phyloP scores from a whole-genome alignment of 2,888 invertebrate species.

The Drosophila mimetica region DNA sequence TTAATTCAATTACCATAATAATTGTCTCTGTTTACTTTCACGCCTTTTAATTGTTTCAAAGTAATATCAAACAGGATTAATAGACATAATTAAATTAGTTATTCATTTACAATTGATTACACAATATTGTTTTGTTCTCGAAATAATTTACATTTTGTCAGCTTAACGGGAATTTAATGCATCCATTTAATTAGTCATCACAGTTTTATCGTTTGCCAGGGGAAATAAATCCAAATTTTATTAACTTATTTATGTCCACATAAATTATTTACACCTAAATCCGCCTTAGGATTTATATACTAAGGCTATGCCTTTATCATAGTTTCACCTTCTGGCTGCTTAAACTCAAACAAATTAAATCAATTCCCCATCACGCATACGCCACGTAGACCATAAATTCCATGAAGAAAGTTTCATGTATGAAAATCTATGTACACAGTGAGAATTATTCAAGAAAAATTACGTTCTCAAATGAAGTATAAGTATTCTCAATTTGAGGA shows the following conservation, averaged over 20 bases:
- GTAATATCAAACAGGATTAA: conserved; percentile 18
- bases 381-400: conserved; percentile 26
- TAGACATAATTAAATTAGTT: conserved; percentile 31
- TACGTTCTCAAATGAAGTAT: too few relatives aligned
- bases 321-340: conserved; percentile 24
- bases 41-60: conserved; percentile 6
- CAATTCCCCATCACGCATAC: conserved; percentile 42
- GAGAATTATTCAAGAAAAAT: too few relatives aligned
- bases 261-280: conserved; percentile 1
- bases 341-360: conserved; percentile 46
- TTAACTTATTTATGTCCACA: not conserved
- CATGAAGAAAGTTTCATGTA: not conserved
- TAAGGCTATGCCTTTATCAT: conserved; percentile 14
- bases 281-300: too few relatives aligned
- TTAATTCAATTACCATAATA: not conserved
- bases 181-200: not conserved
- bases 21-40: conserved; percentile 3
- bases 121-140: conserved; percentile 1
- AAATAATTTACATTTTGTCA: conserved; percentile 13
- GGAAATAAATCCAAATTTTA: not conserved
- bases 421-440: too few relatives aligned
- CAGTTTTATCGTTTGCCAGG: too few relatives aligned
- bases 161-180: not conserved
- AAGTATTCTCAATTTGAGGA: too few relatives aligned
- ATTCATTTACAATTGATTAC: conserved; percentile 17